phyloP scores from a whole-genome alignment of 2,888 invertebrate species.

The Euspilapteryx auroguttella region DNA sequence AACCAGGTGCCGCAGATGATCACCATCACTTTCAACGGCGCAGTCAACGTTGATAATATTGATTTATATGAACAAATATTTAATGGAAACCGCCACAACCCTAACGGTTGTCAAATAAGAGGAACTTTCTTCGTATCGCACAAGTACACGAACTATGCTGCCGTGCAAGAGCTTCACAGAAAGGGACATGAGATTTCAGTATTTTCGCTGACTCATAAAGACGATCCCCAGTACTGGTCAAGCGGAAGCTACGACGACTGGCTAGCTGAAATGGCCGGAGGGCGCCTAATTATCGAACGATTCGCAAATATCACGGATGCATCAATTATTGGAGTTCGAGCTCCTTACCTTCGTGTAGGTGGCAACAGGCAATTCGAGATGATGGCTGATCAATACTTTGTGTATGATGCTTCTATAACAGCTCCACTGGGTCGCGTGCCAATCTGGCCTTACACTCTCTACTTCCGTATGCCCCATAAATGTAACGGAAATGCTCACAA shows the following conservation, averaged over 20 bases:
- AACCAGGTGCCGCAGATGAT: constrained; percentile 92
- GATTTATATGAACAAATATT: constrained; percentile 90
- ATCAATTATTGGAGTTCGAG: constrained; percentile 85
- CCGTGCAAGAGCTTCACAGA: constrained; percentile 85
- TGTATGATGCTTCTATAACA: constrained; percentile 93
- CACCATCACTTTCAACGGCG: constrained; percentile 90
- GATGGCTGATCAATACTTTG: constrained; percentile 95
- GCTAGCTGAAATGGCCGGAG: constrained; percentile 94
- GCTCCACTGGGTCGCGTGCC: constrained; percentile 87
- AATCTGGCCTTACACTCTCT: constrained; percentile 96
- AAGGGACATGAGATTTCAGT: constrained; percentile 90
- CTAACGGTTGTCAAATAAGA: constrained; percentile 86
- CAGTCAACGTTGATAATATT: constrained; percentile 90
- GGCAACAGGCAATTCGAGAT: constrained; percentile 95
- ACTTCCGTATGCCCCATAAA: constrained; percentile 95
- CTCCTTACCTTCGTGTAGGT: constrained; percentile 87
- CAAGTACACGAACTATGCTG: constrained; percentile 91
- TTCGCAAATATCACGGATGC: constrained; percentile 93
- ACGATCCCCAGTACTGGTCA: constrained; percentile 89
- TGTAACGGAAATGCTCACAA: constrained; percentile 94
- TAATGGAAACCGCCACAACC: constrained; percentile 81
- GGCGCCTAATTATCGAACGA: constrained; percentile 80
- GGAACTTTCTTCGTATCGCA: constrained; percentile 92
- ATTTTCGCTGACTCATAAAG: constrained; percentile 90
- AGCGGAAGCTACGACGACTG: constrained; percentile 88